Evolutionary conservation across 2,888 invertebrate genomes (phyloP).

Genomic region (Agrochola macilenta): DNA sequence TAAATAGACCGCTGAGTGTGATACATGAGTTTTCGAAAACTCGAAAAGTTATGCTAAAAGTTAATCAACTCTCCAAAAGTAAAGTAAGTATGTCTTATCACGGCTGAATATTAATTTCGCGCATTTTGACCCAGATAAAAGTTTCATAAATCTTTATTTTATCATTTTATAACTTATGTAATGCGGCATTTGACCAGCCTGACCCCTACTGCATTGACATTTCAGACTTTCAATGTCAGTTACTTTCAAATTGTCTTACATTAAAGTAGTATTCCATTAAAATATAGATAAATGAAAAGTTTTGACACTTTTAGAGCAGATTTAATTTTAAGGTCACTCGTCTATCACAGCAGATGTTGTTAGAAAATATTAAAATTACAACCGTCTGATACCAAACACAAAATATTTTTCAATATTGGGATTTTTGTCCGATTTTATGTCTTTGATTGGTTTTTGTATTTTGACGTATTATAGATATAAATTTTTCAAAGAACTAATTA

Average conservation of each 20-base stretch:
- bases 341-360: background rate
- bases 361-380: background rate
- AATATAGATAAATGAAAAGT: background rate
- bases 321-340: background rate
- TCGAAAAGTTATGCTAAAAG: background rate
- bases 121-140: constrained; percentile 29
- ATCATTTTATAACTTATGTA: constrained; percentile 41
- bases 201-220: constrained; percentile 55
- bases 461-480: background rate
- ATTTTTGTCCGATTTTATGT: background rate
- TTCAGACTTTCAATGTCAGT: constrained; percentile 55
- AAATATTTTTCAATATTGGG: background rate
- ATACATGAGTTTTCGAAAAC: background rate
- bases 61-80: constrained; percentile 7
- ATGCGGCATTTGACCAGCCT: constrained; percentile 50
- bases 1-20: too few species aligned
- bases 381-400: background rate
- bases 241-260: constrained; percentile 48
- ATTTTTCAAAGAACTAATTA: too few species aligned
- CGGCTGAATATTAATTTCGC: constrained; percentile 35
- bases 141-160: constrained; percentile 15
- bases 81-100: background rate
- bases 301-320: constrained; percentile 22
- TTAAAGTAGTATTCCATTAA: constrained; percentile 19
- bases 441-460: background rate